Base-by-base conservation (phyloP, 2,888 invertebrate species). In the Drosophila parthenogenetica region DNA sequence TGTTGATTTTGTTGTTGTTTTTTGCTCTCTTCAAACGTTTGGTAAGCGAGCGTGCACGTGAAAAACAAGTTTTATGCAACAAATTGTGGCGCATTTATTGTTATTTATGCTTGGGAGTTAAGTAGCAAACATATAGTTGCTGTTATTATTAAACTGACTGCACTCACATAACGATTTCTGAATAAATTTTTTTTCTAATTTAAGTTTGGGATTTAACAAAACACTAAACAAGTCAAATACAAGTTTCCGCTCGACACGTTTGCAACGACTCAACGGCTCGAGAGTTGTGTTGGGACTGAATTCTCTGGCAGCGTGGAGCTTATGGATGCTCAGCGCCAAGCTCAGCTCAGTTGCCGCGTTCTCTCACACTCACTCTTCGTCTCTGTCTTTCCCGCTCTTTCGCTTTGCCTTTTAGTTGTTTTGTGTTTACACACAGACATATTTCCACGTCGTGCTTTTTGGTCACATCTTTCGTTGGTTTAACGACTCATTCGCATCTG, bases 11-110 rank as follows among this genome's bases (percentile, higher is more conserved):
- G 13, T 29, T 29, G 29, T 29, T 29, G 35, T 13, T 35, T 35
- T 35, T 13, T 57, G 60, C 57, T 60, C 78, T 77, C 78, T 77
- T 77, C 10, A 19, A 43, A 45, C 51, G 29, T 37, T 59, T 63
- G 45, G 42, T 50, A 17, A 35, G 50, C 63, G 63, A 66, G 40
- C 63, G 55, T 46, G 75, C 82, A 85, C 83, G 80, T 83, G 83
- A 83, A 83, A 83, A 84, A 84, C 83, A 66, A 84, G 83, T 83
- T 84, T 84, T 83, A 79, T 75, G 79, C 83, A 83, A 85, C 82
- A 79, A 79, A 61, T 46, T 71, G 55, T 57, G 51, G 40, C 46
- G 46, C 40, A 54, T 60, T 35, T 54, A 37, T 61, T 45, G 46
- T 58, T 64, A 32, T 48, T 42, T 37, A 59, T 46, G 11, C 32